Conservation (phyloP, 2,888 invertebrate genomes). For the Panorpa germanica region DNA sequence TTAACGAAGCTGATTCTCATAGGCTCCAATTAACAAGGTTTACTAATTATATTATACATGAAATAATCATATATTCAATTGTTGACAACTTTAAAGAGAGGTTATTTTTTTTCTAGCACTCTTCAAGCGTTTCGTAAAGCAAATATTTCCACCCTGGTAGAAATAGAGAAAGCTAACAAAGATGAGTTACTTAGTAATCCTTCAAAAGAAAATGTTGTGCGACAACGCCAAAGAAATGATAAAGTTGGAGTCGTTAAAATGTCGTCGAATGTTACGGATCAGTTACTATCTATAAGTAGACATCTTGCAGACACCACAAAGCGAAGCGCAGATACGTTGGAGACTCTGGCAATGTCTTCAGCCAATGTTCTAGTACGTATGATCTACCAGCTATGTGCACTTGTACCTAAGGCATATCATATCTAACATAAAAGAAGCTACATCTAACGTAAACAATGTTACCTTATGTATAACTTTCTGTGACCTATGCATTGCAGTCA, state of each 20-base stretch:
- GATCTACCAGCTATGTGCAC: constrained; percentile 19
- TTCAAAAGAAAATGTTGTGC: constrained; percentile 32
- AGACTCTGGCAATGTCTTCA: constrained; percentile 51
- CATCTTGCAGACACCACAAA: constrained; percentile 76
- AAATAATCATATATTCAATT: not conserved
- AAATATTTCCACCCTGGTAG: constrained; percentile 56
- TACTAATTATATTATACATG: constrained; percentile 9
- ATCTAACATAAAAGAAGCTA: constrained; percentile 1
- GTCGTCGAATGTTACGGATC: constrained; percentile 56
- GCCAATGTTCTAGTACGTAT: constrained; percentile 29
- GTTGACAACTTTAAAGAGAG: not conserved
- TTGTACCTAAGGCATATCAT: constrained; percentile 4
- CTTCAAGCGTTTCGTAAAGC: constrained; percentile 63
- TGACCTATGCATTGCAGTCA: not conserved
- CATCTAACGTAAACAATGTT: constrained; percentile 2
- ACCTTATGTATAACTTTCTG: not conserved
- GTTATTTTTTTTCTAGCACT: constrained; percentile 26
- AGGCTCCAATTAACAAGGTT: constrained; percentile 50
- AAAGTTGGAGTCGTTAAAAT: constrained; percentile 26
- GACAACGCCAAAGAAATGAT: constrained; percentile 46
- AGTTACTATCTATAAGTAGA: constrained; percentile 64
- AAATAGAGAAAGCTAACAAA: constrained; percentile 57
- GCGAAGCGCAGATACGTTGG: constrained; percentile 69
- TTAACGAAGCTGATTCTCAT: constrained; percentile 45
- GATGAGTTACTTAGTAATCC: constrained; percentile 41